A percentile compares a stretch with the other conserved stretches of the same genome.
phyloP scores from a whole-genome alignment of 2,888 invertebrate genomes.

The Baronia brevicornis region DNA sequence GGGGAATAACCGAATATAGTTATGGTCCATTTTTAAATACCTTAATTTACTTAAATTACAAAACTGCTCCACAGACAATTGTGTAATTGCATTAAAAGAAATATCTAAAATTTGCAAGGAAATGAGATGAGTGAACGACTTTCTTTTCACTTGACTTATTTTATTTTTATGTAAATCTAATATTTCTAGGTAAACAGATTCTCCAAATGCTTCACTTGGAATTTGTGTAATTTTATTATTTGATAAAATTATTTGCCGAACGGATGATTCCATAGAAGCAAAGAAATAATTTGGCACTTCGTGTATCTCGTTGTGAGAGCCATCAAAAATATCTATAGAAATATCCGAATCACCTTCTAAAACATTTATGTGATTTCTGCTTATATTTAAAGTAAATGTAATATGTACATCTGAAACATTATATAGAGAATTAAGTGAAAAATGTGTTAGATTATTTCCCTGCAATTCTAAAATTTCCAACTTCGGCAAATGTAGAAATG shows the following conservation, averaged over 20 bases:
- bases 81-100: slow-evolving; percentile 83
- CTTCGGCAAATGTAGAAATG: slow-evolving; percentile 85
- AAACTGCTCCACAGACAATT: slow-evolving; percentile 87
- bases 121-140: slow-evolving; percentile 84
- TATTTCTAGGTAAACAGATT: slow-evolving; percentile 81
- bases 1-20: slow-evolving; percentile 83
- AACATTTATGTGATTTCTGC: slow-evolving; percentile 78
- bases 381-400: slow-evolving; percentile 84
- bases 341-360: slow-evolving; percentile 68
- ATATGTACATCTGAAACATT: slow-evolving; percentile 80
- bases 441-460: slow-evolving; percentile 82
- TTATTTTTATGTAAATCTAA: slow-evolving; percentile 84
- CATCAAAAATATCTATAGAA: slow-evolving; percentile 81
- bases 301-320: slow-evolving; percentile 80
- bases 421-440: slow-evolving; percentile 80
- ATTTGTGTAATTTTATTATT: slow-evolving; percentile 83
- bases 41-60: slow-evolving; percentile 83
- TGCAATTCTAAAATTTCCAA: slow-evolving; percentile 87
- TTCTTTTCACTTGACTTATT: slow-evolving; percentile 81
- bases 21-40: slow-evolving; percentile 82
- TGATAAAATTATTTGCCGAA: slow-evolving; percentile 82
- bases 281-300: slow-evolving; percentile 80
- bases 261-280: slow-evolving; percentile 76
- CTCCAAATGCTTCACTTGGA: slow-evolving; percentile 84
- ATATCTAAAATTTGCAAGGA: slow-evolving; percentile 87